phyloP scores from a whole-genome alignment of 2,888 invertebrate genomes.

The Xiphydria camelus region DNA sequence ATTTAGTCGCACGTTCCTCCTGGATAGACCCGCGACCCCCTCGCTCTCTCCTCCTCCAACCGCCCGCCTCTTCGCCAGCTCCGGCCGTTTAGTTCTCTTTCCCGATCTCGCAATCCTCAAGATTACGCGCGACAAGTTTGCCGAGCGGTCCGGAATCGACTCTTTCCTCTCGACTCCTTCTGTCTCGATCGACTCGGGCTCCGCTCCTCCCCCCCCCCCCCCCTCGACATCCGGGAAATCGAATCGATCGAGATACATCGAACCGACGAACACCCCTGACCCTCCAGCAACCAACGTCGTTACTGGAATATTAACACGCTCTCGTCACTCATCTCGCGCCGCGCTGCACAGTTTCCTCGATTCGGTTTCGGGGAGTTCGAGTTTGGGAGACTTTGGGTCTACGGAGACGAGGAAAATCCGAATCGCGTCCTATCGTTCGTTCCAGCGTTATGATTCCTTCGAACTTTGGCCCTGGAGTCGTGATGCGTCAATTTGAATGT shows the following conservation, averaged over 20 bases:
- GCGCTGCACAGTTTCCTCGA: slow-evolving; percentile 27
- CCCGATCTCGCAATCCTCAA: neutral
- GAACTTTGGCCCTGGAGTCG: too few relatives aligned
- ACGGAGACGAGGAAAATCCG: too few relatives aligned
- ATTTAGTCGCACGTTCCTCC: slow-evolving; percentile 54
- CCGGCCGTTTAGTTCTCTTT: neutral
- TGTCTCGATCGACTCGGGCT: too few relatives aligned
- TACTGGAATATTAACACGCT: too few relatives aligned
- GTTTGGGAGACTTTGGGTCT: too few relatives aligned
- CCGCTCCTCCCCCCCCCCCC: slow-evolving; percentile 16
- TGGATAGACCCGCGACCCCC: slow-evolving; percentile 38
- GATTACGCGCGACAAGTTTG: slow-evolving; percentile 37
- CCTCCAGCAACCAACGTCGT: too few relatives aligned
- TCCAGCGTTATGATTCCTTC: too few relatives aligned
- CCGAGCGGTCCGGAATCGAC: slow-evolving; percentile 23
- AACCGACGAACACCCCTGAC: too few relatives aligned
- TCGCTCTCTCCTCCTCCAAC: slow-evolving; percentile 9
- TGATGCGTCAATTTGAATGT: too few relatives aligned
- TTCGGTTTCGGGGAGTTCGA: slow-evolving; percentile 26
- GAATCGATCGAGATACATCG: too few relatives aligned
- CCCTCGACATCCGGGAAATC: slow-evolving; percentile 9
- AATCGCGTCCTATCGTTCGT: too few relatives aligned
- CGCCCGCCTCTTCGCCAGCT: slow-evolving; percentile 7
- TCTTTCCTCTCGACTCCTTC: too few relatives aligned
- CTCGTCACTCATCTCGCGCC: slow-evolving; percentile 17